Base-by-base conservation (phyloP, 2,888 invertebrate genomes). In the Scrobipalpa atriplicella region DNA sequence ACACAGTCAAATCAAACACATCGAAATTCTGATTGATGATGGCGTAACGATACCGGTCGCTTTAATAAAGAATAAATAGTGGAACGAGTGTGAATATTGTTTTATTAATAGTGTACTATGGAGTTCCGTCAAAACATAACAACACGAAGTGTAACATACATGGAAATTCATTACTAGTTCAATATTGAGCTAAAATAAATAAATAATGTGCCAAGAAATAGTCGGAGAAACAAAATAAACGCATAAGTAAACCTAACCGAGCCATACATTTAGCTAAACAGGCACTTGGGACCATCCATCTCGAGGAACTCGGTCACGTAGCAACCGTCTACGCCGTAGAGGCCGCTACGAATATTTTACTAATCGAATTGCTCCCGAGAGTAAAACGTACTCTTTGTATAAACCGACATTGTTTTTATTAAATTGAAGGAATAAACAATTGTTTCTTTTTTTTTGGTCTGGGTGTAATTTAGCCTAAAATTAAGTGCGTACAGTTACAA, bases 261-360 rank as follows among this genome's bases (percentile, higher is more conserved):
- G 66, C 66, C 68, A 69, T 70, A 69, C 38, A 58, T 58, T 58
- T 36, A 8, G 9, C 16, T 16, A 36, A 36, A 36, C 36, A 58
- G 58, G 13, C n/a, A 6, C 29, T 16, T 36, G 64, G 58, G 54
- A 68, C 64, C 60, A 84, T 86, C 81, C 76, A 83, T 85, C 85
- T 85, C 73, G 54, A 70, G 78, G 83, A 81, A 86, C 83, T 82
- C 83, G 85, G 84, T 85, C 82, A 83, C 84, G 85, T 84, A 82
- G 80, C 78, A 54, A 38, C 64, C 7, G 64, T 76, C 76, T 79
- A 78, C 79, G 73, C 58, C 62, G 79, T 79, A 79, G 80, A 74
- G 58, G 70, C 70, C n/a, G 54, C 64, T 64, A 64, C 64, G 64
- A 52, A 39, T 62, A 62, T 62, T 41, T 29, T 18, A 21, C 60